These are phyloP conservation scores for Lontra canadensis DNA, from an alignment of 2,113 vertebrate genomes.

Conservation along the genomic window DNA sequence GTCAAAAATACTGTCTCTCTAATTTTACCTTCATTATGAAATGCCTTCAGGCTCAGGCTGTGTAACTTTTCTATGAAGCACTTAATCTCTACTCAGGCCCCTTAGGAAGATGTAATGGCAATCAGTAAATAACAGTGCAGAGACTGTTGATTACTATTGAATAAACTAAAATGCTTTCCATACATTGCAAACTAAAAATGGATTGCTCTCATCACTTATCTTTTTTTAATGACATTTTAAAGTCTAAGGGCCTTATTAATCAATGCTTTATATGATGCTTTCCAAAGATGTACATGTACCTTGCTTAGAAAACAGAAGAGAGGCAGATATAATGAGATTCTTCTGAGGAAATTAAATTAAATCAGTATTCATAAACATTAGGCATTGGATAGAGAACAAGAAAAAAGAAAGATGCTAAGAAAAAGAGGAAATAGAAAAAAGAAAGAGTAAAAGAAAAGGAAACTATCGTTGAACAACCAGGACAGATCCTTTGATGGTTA, in stretches of 20 bases:
- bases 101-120: slow-evolving; percentile 60
- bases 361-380: slow-evolving; percentile 48
- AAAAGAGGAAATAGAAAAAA: neutral
- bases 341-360: slow-evolving; percentile 31
- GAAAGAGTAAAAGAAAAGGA: neutral
- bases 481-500: neutral
- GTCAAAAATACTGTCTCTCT: slow-evolving; percentile 71
- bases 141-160: slow-evolving; percentile 72
- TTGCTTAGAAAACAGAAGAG: slow-evolving; percentile 52
- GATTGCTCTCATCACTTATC: slow-evolving; percentile 35
- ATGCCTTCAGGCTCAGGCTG: slow-evolving; percentile 58
- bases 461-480: neutral
- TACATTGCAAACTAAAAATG: slow-evolving; percentile 66
- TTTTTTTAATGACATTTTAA: slow-evolving; percentile 65
- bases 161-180: slow-evolving; percentile 65
- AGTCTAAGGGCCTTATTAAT: slow-evolving; percentile 64
- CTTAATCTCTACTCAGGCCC: slow-evolving; percentile 60
- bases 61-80: slow-evolving; percentile 47
- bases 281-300: neutral
- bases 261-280: neutral
- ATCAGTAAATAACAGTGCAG: slow-evolving; percentile 70
- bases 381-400: neutral
- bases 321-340: neutral
- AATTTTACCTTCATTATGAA: slow-evolving; percentile 81
- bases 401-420: neutral